Evolutionary conservation across 2,113 vertebrate genomes (phyloP).

Genomic region (Limanda limanda): DNA sequence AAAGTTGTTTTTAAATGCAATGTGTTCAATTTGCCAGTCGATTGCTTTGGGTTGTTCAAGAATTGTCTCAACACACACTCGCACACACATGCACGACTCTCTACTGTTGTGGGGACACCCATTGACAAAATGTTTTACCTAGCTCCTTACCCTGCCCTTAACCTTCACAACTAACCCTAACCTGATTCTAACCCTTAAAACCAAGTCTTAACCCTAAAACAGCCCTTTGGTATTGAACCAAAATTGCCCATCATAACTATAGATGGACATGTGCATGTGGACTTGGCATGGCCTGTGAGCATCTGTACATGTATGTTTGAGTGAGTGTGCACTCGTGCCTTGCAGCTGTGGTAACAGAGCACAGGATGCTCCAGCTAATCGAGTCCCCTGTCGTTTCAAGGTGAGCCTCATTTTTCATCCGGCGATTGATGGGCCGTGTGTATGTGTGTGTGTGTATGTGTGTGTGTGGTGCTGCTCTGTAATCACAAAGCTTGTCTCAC

Average conservation of each 20-base stretch:
- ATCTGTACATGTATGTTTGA: not conserved
- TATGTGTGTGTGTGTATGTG: conserved; percentile 9
- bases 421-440: conserved; percentile 51
- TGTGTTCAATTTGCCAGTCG: conserved; percentile 61
- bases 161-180: too few species aligned
- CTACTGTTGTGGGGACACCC: not conserved
- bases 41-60: conserved; percentile 35
- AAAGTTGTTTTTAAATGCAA: conserved; percentile 58
- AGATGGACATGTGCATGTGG: too few species aligned
- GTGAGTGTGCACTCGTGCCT: conserved; percentile 1
- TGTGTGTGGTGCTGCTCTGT: conserved; percentile 47
- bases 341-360: conserved; percentile 54
- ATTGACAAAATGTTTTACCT: not conserved
- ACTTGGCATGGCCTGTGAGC: not conserved
- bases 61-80: conserved; percentile 22
- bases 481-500: conserved; percentile 61
- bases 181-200: too few species aligned
- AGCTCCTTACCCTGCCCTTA: too few species aligned
- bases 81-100: not conserved
- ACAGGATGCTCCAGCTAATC: conserved; percentile 65
- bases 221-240: too few species aligned
- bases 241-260: too few species aligned
- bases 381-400: conserved; percentile 72
- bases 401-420: conserved; percentile 76
- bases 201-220: too few species aligned